Evolutionary conservation across 2,888 invertebrate genomes (phyloP), one percentile per base, ranked within the genome.

Genomic region (Lithophane leautieri): DNA sequence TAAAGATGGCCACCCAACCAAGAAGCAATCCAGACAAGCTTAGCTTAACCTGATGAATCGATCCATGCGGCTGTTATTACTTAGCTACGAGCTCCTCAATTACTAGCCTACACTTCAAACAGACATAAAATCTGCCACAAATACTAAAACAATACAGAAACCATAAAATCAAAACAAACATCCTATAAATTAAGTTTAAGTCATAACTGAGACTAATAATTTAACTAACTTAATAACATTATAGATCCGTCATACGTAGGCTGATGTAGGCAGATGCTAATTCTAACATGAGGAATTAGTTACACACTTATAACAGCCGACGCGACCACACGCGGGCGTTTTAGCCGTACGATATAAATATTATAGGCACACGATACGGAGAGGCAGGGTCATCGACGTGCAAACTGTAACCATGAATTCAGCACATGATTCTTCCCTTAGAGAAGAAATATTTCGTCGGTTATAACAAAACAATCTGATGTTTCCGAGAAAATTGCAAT

Each of bases 231-330:
- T 79, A 76, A 73, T 85, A 73, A 84, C 62, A 80, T 61, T 56
- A 79, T 65, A 58, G 71, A 72, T 76, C 73, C 67, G 54, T 67
- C 68, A 66, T n/a, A 66, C 73, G 83, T 89, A 72, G 88, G 79
- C 12, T n/a, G 78, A 19, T 67, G 89, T 88, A 79, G 89, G 88
- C 81, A 81, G 88, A 88, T 89, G 86, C 70, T 88, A 89, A 88
- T 86, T 82, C 44, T 65, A 76, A 77, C 72, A 78, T 70, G 47
- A 73, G 56, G 47, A 54, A n/a, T 56, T 6, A n/a, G 54, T 52
- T 58, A 44, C 78, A 77, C 19, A 82, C 79, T 78, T 68, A 70
- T 16, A 56, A 73, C 82, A 73, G 42, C 0, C 25, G 22, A 56
- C 54, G 52, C 75, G 52, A 79, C 19, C 0, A 4, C 14, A 19